phyloP scores from a whole-genome alignment of 2,113 vertebrate genomes.

The Pygoscelis antarcticus region DNA sequence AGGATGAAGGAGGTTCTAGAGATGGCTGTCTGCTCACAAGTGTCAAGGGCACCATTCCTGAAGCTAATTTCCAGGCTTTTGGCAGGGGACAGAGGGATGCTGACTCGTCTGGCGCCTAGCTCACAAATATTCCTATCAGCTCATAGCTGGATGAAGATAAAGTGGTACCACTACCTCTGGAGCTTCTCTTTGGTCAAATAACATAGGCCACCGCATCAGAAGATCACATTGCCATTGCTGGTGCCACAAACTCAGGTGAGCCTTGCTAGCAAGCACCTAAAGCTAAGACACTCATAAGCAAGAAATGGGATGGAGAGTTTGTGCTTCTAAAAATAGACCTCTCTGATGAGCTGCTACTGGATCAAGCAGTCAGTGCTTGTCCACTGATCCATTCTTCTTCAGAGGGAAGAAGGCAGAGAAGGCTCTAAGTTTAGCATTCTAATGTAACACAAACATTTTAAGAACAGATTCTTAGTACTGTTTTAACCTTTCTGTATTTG shows the following conservation, averaged over 20 bases:
- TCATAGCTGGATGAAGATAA: not conserved
- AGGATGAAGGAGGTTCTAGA: not conserved
- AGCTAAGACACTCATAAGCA: not conserved
- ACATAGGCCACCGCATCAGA: fast-evolving
- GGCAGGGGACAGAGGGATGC: not conserved
- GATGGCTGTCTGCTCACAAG: not conserved
- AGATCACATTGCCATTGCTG: not conserved
- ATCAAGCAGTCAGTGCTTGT: not conserved
- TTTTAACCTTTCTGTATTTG: not conserved
- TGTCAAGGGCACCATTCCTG: not conserved
- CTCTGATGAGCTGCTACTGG: not conserved
- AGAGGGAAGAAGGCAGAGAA: not conserved
- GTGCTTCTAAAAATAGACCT: not conserved
- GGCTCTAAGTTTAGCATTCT: not conserved
- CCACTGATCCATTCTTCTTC: not conserved
- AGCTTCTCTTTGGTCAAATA: not conserved
- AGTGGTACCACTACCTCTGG: not conserved
- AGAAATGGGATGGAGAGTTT: not conserved
- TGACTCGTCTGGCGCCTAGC: not conserved
- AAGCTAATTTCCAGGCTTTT: not conserved
- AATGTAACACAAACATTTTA: not conserved
- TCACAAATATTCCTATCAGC: not conserved
- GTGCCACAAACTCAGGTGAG: not conserved
- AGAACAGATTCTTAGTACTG: not conserved
- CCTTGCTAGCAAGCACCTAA: not conserved